A percentile compares a stretch with the other conserved stretches of the same genome.
Evolutionary conservation across 1,140 invertebrate genomes (phyloP).

Genomic region (Conus ventricosus): DNA sequence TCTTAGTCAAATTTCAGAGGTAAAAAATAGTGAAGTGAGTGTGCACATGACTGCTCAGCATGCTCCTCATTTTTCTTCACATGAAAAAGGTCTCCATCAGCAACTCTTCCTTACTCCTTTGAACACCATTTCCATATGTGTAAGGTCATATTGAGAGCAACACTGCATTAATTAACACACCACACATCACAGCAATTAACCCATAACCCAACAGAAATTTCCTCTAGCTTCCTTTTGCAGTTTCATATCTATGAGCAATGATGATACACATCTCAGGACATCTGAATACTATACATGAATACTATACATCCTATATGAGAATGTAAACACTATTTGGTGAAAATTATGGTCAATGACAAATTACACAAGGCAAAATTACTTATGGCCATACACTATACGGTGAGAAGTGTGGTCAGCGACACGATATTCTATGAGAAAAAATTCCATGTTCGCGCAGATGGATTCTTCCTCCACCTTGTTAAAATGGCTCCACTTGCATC

Average conservation of each 20-base stretch:
- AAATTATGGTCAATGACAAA: not conserved
- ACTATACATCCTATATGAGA: not conserved
- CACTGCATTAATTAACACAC: too few relatives aligned
- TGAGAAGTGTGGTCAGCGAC: not conserved
- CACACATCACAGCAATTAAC: too few relatives aligned
- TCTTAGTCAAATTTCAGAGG: too few relatives aligned
- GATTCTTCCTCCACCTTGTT: too few relatives aligned
- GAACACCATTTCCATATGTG: too few relatives aligned
- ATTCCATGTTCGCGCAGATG: not conserved
- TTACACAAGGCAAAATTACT: not conserved
- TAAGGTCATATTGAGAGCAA: too few relatives aligned
- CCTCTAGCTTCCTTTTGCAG: not conserved
- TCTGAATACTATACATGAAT: not conserved
- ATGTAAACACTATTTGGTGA: not conserved
- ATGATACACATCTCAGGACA: not conserved
- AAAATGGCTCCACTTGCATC: not conserved
- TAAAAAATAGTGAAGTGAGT: too few relatives aligned
- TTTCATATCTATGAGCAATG: not conserved
- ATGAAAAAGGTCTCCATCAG: too few relatives aligned
- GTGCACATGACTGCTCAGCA: too few relatives aligned
- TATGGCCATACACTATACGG: not conserved
- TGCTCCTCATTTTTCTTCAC: too few relatives aligned
- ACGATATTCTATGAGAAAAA: not conserved
- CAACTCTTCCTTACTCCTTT: too few relatives aligned
- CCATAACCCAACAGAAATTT: too few relatives aligned